phyloP scores from a whole-genome alignment of 2,797 vertebrate species.

The Bradypodion ventrale region DNA sequence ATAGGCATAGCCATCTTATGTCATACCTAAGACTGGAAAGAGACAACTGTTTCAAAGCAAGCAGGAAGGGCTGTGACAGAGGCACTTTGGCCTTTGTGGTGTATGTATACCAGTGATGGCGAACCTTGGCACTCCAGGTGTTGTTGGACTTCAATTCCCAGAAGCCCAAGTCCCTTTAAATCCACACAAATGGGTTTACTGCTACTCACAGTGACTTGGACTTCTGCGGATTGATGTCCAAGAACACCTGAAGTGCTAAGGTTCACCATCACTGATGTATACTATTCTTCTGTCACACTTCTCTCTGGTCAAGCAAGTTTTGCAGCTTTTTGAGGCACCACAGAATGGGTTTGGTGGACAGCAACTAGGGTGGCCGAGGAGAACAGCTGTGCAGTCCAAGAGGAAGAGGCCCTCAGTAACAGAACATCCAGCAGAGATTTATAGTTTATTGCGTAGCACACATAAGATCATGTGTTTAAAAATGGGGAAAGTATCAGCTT shows the following conservation, averaged over 20 bases:
- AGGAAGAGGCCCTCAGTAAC: background rate
- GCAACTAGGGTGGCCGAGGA: background rate
- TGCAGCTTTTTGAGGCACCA: background rate
- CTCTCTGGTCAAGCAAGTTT: background rate
- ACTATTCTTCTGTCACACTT: background rate
- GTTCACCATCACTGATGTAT: no score
- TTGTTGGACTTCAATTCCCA: no score
- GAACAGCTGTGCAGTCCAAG: background rate
- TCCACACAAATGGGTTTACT: no score
- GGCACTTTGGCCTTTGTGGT: background rate
- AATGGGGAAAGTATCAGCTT: no score
- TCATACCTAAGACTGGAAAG: background rate
- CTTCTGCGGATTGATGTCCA: no score
- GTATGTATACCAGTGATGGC: no score
- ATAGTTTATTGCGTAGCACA: no score
- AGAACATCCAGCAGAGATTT: background rate
- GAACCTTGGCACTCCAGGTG: no score
- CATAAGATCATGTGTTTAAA: no score
- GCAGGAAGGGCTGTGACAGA: background rate
- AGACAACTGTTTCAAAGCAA: background rate
- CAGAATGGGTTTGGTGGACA: background rate
- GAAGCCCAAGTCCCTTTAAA: no score
- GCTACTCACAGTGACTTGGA: no score
- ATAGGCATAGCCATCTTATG: background rate
- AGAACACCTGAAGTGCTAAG: no score